These are phyloP conservation scores for Hypotaenidia okinawae DNA, from an alignment of 2,797 vertebrate species.

Conservation along the genomic window DNA sequence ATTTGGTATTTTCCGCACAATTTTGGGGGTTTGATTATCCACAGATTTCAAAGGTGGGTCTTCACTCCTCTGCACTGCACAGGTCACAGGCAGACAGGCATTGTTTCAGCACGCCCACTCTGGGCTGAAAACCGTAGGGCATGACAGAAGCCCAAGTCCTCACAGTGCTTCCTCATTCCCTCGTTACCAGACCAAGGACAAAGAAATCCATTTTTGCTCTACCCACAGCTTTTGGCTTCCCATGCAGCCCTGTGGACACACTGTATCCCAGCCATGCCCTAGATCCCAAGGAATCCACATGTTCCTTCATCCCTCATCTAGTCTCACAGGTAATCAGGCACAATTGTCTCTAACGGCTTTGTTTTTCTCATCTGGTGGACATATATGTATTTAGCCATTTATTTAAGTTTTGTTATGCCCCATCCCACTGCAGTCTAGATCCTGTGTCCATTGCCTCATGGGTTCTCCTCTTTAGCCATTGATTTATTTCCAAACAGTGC, in stretches of 20 bases:
- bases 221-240: not conserved
- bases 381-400: not conserved
- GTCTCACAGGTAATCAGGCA: not conserved
- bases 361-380: not conserved
- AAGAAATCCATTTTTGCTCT: not conserved
- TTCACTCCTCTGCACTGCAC: not conserved
- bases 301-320: not conserved
- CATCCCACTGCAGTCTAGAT: not conserved
- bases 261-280: not conserved
- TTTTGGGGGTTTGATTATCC: not conserved
- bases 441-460: not conserved
- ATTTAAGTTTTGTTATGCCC: not conserved
- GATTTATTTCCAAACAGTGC: conserved; percentile 36
- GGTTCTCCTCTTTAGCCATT: conserved; percentile 29
- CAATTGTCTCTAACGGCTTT: not conserved
- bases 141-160: not conserved
- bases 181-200: not conserved
- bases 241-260: rapidly evolving
- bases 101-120: not conserved
- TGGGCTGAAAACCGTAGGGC: not conserved
- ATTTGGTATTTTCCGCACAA: not conserved
- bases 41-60: not conserved
- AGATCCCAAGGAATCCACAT: not conserved
- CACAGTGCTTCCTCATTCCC: no score
- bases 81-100: not conserved